These are phyloP conservation scores for Puffinus mauretanicus DNA, from an alignment of 2,113 vertebrate genomes.

Conservation along the genomic window DNA sequence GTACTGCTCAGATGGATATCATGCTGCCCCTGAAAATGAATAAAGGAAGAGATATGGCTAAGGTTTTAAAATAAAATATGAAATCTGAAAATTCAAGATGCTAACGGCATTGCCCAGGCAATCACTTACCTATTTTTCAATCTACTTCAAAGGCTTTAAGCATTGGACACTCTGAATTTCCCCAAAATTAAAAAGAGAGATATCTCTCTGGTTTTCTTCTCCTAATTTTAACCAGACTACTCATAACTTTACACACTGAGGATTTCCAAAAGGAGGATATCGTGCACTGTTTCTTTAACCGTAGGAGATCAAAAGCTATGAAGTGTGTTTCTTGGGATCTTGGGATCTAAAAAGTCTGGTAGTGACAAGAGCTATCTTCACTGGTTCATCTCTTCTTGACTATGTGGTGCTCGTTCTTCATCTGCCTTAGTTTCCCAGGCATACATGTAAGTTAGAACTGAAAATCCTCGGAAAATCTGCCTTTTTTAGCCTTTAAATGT, in stretches of 20 bases:
- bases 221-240: neutral
- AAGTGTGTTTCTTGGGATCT: neutral
- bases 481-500: neutral
- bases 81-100: neutral
- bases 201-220: neutral
- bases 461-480: neutral
- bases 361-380: neutral
- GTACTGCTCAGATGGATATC: neutral
- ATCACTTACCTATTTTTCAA: neutral
- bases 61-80: neutral
- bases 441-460: neutral
- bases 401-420: neutral
- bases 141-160: neutral
- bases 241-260: neutral
- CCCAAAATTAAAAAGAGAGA: neutral
- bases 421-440: neutral
- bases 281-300: neutral
- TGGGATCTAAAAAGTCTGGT: neutral
- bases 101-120: neutral
- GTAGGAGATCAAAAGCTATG: neutral
- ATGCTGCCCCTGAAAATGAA: neutral
- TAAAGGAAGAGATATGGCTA: neutral
- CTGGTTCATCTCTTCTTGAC: neutral
- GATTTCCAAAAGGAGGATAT: neutral
- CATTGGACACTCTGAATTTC: neutral